Evolutionary conservation across 2,797 vertebrate genomes (phyloP).

Genomic region (Sebastes oblongus): DNA sequence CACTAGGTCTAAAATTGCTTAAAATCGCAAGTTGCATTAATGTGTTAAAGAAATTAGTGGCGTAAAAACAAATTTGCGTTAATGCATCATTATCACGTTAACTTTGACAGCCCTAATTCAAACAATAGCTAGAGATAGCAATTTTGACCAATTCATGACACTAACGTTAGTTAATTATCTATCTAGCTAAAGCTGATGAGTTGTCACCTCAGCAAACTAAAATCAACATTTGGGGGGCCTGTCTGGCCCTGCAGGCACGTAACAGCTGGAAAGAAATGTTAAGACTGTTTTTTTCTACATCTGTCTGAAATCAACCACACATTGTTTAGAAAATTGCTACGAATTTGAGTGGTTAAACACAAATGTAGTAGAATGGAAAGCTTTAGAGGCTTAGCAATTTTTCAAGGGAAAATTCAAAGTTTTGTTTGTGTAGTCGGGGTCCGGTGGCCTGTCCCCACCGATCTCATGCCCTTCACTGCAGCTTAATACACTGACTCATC

Average conservation of each 20-base stretch:
- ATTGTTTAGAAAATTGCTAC: neutral
- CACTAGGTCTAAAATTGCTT: too few species aligned
- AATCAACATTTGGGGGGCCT: neutral
- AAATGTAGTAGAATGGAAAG: neutral
- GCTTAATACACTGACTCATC: slow-evolving; percentile 10
- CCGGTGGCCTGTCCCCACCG: too few species aligned
- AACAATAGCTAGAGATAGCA: too few species aligned
- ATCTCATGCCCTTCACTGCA: neutral
- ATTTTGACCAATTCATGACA: neutral
- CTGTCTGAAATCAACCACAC: neutral
- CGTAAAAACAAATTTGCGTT: too few species aligned
- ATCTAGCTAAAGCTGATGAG: neutral
- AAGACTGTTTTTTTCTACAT: neutral
- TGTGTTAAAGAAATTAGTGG: too few species aligned
- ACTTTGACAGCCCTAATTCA: too few species aligned
- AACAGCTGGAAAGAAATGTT: neutral
- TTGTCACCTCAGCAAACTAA: neutral
- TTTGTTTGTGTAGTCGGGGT: neutral
- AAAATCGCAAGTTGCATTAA: too few species aligned
- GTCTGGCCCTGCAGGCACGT: too few species aligned
- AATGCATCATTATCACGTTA: too few species aligned
- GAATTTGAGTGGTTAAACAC: neutral
- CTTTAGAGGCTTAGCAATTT: neutral
- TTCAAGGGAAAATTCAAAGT: neutral
- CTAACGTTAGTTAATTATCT: neutral